Evolutionary conservation across 2,113 vertebrate species (phyloP), one percentile per base, ranked within the genome.

Genomic region (Pachypanchax playfairii): DNA sequence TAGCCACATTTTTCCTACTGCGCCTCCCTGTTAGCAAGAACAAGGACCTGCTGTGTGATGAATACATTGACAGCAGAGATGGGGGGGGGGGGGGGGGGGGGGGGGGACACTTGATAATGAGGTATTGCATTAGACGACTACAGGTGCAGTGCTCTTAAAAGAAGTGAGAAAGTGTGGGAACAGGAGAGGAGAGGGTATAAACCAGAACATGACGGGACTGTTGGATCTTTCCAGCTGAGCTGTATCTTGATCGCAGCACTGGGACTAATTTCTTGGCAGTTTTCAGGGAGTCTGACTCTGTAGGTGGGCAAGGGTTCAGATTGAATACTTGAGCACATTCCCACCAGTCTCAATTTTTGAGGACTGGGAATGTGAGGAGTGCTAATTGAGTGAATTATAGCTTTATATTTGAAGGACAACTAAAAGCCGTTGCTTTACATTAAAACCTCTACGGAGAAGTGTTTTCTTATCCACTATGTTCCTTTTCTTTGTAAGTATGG

Each of bases 201-300:
- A 85, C 85, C 79, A 38, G 79, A 83, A 89, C 83, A 84, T 84
- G 84, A 87, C 89, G 86, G 80, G 84, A 79, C 79, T 73, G 81
- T 88, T 86, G 83, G 87, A 86, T 87, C 79, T 83, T 83, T 77
- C 85, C 75, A 87, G 81, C 83, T 83, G 83, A 80, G 77, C 77
- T 61, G 52, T 7, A 62, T 79, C 65, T 83, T 88, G 85, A 89
- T 85, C 51, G 75, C 64, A 85, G 82, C 83, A 35, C 78, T 86
- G 85, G 83, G 86, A 85, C 84, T 88, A 86, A 90, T 90, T 87
- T 87, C 85, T 79, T 77, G 61, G 75, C 71, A 79, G 65, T 84
- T 83, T 85, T 71, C 71, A 79, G 73, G 82, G 62, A 62, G 73
- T 59, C 71, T 70, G 79, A 63, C 75, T 87, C 78, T 72, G 84